These are phyloP conservation scores for Pachypsylla venusta DNA, from an alignment of 1,140 invertebrate species.

Conservation along the genomic window DNA sequence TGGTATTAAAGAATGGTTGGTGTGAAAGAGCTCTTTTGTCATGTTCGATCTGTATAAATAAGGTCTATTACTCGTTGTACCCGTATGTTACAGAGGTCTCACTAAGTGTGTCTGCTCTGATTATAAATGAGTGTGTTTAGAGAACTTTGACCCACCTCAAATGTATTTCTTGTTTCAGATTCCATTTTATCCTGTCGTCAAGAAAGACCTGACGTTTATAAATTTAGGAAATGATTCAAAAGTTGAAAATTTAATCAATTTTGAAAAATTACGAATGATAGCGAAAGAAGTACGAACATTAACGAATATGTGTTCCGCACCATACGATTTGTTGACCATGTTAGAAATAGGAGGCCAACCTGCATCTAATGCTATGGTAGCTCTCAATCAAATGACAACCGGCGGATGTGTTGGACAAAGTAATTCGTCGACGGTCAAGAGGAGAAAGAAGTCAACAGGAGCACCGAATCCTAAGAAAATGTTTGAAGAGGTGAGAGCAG, in stretches of 20 bases:
- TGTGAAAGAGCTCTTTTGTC: too few species aligned
- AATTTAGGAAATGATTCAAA: slow-evolving; percentile 92
- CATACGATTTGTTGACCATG: slow-evolving; percentile 71
- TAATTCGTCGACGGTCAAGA: slow-evolving; percentile 62
- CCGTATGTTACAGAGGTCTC: too few species aligned
- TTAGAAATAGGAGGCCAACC: slow-evolving; percentile 66
- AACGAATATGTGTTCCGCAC: slow-evolving; percentile 92
- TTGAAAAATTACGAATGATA: slow-evolving; percentile 97
- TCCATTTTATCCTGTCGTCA: slow-evolving; percentile 90
- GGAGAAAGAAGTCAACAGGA: slow-evolving; percentile 77
- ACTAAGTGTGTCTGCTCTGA: too few species aligned
- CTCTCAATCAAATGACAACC: slow-evolving; percentile 71
- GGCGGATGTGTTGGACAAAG: slow-evolving; percentile 32
- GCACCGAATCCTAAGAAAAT: slow-evolving; percentile 93
- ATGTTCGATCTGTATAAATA: too few species aligned
- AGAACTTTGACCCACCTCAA: too few species aligned
- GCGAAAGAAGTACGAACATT: slow-evolving; percentile 90
- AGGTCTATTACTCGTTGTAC: too few species aligned
- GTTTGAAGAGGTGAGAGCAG: slow-evolving; percentile 68
- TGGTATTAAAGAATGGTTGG: too few species aligned
- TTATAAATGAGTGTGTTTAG: too few species aligned
- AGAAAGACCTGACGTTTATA: slow-evolving; percentile 97
- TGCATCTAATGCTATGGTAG: slow-evolving; percentile 72
- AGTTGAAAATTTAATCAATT: slow-evolving; percentile 88
- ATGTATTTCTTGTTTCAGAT: slow-evolving; percentile 50